These are phyloP conservation scores for Agriotes lineatus DNA, from an alignment of 2,888 invertebrate species.

Conservation along the genomic window DNA sequence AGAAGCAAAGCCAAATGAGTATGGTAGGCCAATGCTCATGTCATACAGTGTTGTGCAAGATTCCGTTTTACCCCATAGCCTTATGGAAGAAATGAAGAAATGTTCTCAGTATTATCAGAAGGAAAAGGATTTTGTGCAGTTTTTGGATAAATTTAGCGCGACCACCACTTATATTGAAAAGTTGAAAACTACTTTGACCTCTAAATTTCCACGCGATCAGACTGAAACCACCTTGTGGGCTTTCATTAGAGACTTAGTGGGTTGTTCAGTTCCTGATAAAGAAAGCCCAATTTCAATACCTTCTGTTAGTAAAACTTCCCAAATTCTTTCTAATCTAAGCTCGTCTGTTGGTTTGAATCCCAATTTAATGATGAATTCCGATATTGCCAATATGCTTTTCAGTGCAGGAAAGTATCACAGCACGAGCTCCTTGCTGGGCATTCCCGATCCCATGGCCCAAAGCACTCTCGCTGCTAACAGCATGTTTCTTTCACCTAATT, in stretches of 20 bases:
- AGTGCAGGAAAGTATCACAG: constrained; percentile 76
- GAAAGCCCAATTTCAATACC: constrained; percentile 73
- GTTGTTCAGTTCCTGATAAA: constrained; percentile 79
- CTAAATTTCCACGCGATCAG: constrained; percentile 86
- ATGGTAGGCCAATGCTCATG: constrained; percentile 92
- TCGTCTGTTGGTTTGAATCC: constrained; percentile 68
- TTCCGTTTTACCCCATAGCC: constrained; percentile 81
- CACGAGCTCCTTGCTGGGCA: constrained; percentile 72
- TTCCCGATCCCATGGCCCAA: constrained; percentile 83
- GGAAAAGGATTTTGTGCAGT: constrained; percentile 76
- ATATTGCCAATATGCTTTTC: constrained; percentile 77
- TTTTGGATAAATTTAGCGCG: constrained; percentile 75
- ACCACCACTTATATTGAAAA: constrained; percentile 87
- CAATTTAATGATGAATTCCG: constrained; percentile 74
- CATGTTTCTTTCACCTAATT: constrained; percentile 79
- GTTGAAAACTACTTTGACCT: constrained; percentile 82
- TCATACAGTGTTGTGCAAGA: constrained; percentile 89
- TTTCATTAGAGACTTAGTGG: constrained; percentile 81
- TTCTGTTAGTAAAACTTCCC: constrained; percentile 60
- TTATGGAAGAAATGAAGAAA: constrained; percentile 88
- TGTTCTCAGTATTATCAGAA: constrained; percentile 87
- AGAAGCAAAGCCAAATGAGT: constrained; percentile 91
- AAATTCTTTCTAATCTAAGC: constrained; percentile 58
- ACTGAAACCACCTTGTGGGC: constrained; percentile 84
- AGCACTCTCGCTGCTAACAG: constrained; percentile 82